Evolutionary conservation across 2,113 vertebrate species (phyloP).

Genomic region (Otolemur garnettii): DNA sequence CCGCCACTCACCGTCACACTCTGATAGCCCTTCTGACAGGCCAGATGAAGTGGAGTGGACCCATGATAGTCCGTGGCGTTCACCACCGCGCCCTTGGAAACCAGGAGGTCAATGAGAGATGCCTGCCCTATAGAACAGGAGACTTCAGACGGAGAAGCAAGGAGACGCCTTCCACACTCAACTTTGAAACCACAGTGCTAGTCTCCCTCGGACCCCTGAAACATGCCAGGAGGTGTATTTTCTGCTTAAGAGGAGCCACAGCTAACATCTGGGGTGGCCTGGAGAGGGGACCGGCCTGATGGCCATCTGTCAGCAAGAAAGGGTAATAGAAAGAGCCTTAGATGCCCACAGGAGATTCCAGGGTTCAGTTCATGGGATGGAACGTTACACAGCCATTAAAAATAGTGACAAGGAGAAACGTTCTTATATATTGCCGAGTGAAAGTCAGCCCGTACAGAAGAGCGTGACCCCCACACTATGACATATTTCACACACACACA

Average conservation of each 20-base stretch:
- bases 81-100: constrained; percentile 93
- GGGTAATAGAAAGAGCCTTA: not conserved
- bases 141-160: constrained; percentile 22
- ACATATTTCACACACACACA: not conserved
- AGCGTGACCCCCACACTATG: not conserved
- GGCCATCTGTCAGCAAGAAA: not conserved
- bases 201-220: not conserved
- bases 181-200: accelerated
- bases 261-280: not conserved
- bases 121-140: constrained; percentile 91
- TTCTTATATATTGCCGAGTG: not conserved
- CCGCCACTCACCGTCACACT: constrained; percentile 92
- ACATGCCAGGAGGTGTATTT: accelerated
- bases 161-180: not conserved
- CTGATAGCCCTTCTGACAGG: constrained; percentile 96
- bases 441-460: not conserved
- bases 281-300: not conserved
- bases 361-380: no score
- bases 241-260: not conserved
- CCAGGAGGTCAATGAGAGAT: constrained; percentile 93
- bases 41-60: constrained; percentile 95
- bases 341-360: not conserved
- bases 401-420: not conserved
- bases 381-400: not conserved
- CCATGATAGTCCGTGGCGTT: constrained; percentile 97